phyloP scores from a whole-genome alignment of 30 jellyfish, hydroid and myxozoan species.

The Morbakka virulenta region DNA sequence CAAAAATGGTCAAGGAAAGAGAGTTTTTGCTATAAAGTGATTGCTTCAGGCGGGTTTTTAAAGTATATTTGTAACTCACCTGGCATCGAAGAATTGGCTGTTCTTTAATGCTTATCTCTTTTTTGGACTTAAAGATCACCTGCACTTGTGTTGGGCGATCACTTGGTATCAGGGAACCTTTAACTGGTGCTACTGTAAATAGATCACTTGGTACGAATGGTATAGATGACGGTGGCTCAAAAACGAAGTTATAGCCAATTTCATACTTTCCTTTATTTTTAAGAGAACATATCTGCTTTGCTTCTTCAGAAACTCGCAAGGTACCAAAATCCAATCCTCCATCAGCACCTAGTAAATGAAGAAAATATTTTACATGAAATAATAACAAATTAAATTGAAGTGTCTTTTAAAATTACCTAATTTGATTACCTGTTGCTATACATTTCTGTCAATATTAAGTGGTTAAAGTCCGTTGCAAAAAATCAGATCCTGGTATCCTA shows the following conservation, averaged over 20 bases:
- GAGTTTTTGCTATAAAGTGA: too few species aligned
- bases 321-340: slow-evolving; percentile 95
- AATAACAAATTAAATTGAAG: neutral
- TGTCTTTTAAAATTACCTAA: too few species aligned
- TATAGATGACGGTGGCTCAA: slow-evolving; percentile 59
- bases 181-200: slow-evolving; percentile 68
- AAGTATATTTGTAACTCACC: slow-evolving; percentile 24
- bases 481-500: too few species aligned
- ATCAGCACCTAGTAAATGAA: slow-evolving; percentile 76
- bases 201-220: slow-evolving; percentile 37
- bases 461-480: too few species aligned
- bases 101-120: slow-evolving; percentile 68
- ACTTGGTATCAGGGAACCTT: slow-evolving; percentile 87
- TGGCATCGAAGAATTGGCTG: slow-evolving; percentile 86
- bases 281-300: slow-evolving; percentile 76
- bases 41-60: too few species aligned
- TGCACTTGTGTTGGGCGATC: slow-evolving; percentile 96
- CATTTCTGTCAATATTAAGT: too few species aligned
- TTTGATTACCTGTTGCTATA: too few species aligned
- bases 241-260: slow-evolving; percentile 56
- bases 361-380: neutral
- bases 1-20: too few species aligned
- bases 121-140: slow-evolving; percentile 65
- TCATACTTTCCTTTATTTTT: slow-evolving; percentile 97
- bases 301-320: slow-evolving; percentile 87